phyloP scores from a whole-genome alignment of 2,113 vertebrate genomes.

The Hippocampus zosterae region DNA sequence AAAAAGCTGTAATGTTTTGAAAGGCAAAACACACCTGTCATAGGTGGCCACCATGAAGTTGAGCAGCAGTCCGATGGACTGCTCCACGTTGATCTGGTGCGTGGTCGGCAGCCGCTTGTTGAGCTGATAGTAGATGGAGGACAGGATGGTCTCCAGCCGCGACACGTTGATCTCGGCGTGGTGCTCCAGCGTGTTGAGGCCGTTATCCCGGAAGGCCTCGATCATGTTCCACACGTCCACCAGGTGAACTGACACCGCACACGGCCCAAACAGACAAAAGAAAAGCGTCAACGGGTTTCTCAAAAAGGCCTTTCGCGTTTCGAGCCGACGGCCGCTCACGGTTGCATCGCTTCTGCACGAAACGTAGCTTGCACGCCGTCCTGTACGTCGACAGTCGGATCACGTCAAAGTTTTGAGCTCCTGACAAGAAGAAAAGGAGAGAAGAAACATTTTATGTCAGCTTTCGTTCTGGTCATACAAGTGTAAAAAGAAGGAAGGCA shows the following conservation, averaged over 20 bases:
- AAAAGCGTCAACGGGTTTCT: background rate
- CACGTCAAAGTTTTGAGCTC: constrained; percentile 96
- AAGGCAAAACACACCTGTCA: constrained; percentile 76
- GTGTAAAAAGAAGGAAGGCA: background rate
- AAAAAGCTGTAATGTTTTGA: background rate
- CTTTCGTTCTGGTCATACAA: background rate
- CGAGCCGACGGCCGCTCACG: constrained; percentile 74
- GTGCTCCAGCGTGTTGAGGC: constrained; percentile 92
- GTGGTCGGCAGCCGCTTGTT: constrained; percentile 95
- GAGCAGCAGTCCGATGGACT: constrained; percentile 94
- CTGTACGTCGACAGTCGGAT: constrained; percentile 95
- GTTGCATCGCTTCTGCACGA: constrained; percentile 95
- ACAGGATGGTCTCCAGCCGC: constrained; percentile 95
- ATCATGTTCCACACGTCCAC: constrained; percentile 99
- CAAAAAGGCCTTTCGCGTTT: background rate
- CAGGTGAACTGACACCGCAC: constrained; percentile 80
- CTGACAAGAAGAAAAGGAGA: constrained; percentile 57
- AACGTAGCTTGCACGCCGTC: constrained; percentile 94
- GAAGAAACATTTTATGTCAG: background rate
- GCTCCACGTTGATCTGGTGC: constrained; percentile 96
- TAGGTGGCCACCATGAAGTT: constrained; percentile 96
- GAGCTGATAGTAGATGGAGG: constrained; percentile 96
- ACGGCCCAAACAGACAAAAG: background rate
- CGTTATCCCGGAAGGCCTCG: constrained; percentile 96
- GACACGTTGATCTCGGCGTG: constrained; percentile 91